Conservation (phyloP, 2,797 vertebrate species). For the Vireo griseus region DNA sequence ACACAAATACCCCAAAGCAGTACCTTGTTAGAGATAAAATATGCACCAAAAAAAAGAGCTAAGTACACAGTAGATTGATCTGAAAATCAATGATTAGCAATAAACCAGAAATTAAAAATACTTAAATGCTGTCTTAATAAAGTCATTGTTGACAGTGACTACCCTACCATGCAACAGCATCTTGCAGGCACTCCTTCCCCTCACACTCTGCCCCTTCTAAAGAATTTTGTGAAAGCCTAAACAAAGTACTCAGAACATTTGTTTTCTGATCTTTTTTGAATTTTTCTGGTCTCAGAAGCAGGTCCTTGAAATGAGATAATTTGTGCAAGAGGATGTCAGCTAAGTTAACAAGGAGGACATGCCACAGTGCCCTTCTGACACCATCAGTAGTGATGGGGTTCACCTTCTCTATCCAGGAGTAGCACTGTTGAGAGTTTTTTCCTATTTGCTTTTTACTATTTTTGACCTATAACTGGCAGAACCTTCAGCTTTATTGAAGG, state of each 20-base stretch:
- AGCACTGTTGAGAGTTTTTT: background rate
- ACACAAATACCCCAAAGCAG: background rate
- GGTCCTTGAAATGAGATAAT: background rate
- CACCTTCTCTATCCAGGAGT: background rate
- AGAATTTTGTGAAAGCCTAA: background rate
- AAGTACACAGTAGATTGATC: background rate
- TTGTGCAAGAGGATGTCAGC: background rate
- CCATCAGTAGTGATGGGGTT: background rate
- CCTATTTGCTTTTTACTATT: background rate
- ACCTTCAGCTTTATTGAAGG: background rate
- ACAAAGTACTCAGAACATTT: background rate
- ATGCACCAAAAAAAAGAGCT: background rate
- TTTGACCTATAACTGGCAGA: background rate
- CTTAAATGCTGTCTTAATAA: background rate
- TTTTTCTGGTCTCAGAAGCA: background rate
- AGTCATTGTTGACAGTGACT: background rate
- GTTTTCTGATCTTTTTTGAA: background rate
- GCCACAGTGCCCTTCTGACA: background rate
- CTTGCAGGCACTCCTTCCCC: background rate
- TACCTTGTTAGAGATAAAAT: background rate
- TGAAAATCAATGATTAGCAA: background rate
- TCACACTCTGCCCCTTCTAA: background rate
- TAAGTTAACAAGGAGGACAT: background rate
- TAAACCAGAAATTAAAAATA: background rate
- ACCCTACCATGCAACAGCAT: background rate